Evolutionary conservation across 2,113 vertebrate genomes (phyloP).

Genomic region (Ceyx cyanopectus): DNA sequence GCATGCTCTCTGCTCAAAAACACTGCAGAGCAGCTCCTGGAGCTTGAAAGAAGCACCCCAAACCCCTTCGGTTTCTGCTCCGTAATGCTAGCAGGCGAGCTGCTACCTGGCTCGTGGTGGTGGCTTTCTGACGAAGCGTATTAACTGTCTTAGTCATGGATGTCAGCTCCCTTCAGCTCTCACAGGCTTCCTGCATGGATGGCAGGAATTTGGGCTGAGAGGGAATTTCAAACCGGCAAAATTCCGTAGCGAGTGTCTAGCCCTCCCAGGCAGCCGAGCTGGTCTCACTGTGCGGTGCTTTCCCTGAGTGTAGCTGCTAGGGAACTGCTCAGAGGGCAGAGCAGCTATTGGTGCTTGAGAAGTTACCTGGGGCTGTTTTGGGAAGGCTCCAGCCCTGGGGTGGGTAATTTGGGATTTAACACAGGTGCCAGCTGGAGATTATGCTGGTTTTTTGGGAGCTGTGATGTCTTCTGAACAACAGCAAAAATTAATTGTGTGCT

Average conservation of each 20-base stretch:
- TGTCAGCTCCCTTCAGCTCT: conserved; percentile 19
- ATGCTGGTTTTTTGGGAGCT: background rate
- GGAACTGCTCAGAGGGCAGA: background rate
- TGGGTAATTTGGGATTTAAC: background rate
- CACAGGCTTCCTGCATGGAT: background rate
- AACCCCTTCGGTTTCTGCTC: background rate
- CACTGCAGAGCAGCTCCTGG: background rate
- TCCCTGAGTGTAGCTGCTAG: background rate
- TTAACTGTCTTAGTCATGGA: background rate
- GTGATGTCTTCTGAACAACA: background rate
- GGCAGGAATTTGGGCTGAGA: background rate
- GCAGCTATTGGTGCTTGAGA: background rate
- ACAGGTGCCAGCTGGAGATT: background rate
- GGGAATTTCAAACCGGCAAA: conserved; percentile 53
- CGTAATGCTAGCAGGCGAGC: conserved; percentile 8
- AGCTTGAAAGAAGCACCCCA: conserved; percentile 12
- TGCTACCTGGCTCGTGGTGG: conserved; percentile 7
- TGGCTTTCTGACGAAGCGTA: background rate
- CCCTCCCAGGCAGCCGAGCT: background rate
- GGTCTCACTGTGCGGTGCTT: background rate
- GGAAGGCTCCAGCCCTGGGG: background rate
- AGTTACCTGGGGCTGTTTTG: background rate
- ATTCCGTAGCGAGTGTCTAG: background rate
- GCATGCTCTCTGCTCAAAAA: background rate
- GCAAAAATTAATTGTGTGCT: background rate